These are phyloP conservation scores for Cataglyphis rosenhaueri DNA, from an alignment of 2,888 invertebrate species.

Conservation along the genomic window DNA sequence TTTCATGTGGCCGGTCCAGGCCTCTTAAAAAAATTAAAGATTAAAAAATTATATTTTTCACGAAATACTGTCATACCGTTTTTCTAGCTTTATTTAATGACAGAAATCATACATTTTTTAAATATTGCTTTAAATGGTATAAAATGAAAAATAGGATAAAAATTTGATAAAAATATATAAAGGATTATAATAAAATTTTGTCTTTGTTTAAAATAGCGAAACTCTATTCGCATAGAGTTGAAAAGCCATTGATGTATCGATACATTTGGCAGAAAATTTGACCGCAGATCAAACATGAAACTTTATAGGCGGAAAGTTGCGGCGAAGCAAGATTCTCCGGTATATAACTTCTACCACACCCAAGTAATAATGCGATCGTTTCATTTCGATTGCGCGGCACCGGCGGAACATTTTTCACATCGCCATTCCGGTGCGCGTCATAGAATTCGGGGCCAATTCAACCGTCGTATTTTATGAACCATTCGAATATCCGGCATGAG, in stretches of 20 bases:
- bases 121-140: neutral
- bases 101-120: neutral
- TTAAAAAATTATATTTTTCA: neutral
- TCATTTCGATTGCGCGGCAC: constrained; percentile 51
- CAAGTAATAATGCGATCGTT: constrained; percentile 50
- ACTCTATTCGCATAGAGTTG: neutral
- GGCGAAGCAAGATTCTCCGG: neutral
- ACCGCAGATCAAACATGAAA: constrained; percentile 1
- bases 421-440: constrained; percentile 30
- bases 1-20: neutral
- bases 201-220: neutral
- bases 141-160: neutral
- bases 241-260: neutral
- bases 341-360: constrained; percentile 47
- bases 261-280: neutral
- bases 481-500: constrained; percentile 35
- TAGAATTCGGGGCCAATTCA: constrained; percentile 45
- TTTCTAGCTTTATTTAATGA: neutral
- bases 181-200: neutral
- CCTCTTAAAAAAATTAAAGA: neutral
- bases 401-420: constrained; percentile 42
- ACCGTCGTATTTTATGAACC: constrained; percentile 44
- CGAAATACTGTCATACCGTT: neutral
- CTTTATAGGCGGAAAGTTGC: neutral
- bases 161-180: neutral